phyloP scores from a whole-genome alignment of 2,797 vertebrate genomes.

The Cygnus olor region DNA sequence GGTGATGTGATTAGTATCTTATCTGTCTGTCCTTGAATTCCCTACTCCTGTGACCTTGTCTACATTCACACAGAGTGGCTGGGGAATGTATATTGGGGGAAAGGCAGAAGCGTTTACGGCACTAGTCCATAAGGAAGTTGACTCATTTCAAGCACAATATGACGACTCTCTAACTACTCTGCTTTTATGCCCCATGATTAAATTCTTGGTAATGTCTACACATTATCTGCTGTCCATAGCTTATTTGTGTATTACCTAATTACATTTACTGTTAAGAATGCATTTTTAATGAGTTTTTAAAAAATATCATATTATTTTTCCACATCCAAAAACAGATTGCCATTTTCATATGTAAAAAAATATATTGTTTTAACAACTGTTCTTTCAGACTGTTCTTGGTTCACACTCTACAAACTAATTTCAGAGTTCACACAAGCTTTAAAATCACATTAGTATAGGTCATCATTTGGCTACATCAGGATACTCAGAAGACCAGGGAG shows the following conservation, averaged over 20 bases:
- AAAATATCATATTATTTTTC: background rate
- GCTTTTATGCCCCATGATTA: background rate
- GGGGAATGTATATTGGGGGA: background rate
- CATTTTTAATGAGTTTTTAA: background rate
- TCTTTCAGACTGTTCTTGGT: background rate
- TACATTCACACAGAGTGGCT: background rate
- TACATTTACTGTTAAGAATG: background rate
- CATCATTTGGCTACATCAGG: background rate
- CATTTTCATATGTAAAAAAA: background rate
- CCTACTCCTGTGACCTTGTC: background rate
- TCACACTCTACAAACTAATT: background rate
- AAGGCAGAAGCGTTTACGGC: background rate
- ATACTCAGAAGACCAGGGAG: background rate
- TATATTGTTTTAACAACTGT: background rate
- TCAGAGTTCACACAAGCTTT: background rate
- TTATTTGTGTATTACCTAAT: background rate
- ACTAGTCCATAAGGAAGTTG: background rate
- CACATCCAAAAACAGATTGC: background rate
- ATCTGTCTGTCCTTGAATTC: conserved; percentile 39
- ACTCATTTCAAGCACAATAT: background rate
- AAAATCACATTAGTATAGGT: background rate
- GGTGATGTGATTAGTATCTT: conserved; percentile 44
- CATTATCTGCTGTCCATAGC: background rate
- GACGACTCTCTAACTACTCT: rapidly evolving
- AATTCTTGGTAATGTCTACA: background rate